Base-by-base conservation (phyloP, 2,888 invertebrate genomes). In the Allacma fusca region DNA sequence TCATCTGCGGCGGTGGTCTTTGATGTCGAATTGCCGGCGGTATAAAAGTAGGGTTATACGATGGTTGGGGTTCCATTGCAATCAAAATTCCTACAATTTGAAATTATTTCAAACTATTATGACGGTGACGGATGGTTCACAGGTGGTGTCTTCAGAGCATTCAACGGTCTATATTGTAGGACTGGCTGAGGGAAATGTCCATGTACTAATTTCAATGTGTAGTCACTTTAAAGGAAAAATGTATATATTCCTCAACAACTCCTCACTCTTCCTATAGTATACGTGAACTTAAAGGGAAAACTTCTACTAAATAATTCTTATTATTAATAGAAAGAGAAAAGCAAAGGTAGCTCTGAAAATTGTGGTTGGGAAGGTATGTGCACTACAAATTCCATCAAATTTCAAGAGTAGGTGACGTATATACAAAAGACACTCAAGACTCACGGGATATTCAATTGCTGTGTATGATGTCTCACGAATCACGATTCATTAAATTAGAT, bases 1-100 rank as follows among this genome's bases (percentile, higher is more conserved):
- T 23, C 23, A 62, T 26, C 62, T 62, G 62, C 9, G 62, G 62
- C 9, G 62, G 23, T 62, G 62, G 62, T 24, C 62, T 62, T 26
- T 62, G 62, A 24, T 62, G 62, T 24, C 24, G 24, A 24, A 62
- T 13, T 9, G 62, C 26, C 23, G 62, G 62, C 1, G 62, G 62
- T 26, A 62, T 62, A 62, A 19, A 62, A 21, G 62, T 26, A 12
- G 62, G 62, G 26, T 62, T 62, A 16, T 62, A 62, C 9, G 62
- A 24, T 7, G 62, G 62, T 62, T 62, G 62, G 1, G 62, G 26
- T 23, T 62, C 62, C 62, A 62, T 62, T 2, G 9, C n/a, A 50
- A 5, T 50, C n/a, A 50, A 50, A 50, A 50, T 50, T 50, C 50
- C 50, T 7, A 34, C 34, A 34, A 9, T 34, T 34, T 9, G 9